Evolutionary conservation across 2,888 invertebrate genomes (phyloP).

Genomic region (Apodemia zela): DNA sequence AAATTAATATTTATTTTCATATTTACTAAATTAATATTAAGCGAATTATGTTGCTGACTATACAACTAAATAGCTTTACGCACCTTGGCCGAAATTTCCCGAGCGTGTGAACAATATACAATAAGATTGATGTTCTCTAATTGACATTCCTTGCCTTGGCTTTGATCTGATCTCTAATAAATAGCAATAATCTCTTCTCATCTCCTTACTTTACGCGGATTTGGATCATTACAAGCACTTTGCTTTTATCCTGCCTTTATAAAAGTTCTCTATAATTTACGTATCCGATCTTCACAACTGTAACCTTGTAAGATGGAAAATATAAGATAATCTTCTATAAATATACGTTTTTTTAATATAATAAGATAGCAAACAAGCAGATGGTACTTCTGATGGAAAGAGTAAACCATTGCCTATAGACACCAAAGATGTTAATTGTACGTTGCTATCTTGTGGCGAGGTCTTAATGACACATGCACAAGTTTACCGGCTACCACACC

Average conservation of each 20-base stretch:
- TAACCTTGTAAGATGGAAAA: no score
- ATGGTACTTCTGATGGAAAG: no score
- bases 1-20: no score
- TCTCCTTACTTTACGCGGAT: constrained; percentile 20
- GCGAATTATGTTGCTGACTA: constrained; percentile 22
- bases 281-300: background rate
- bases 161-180: constrained; percentile 30
- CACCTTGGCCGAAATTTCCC: constrained; percentile 39
- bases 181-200: constrained; percentile 19
- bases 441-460: no score
- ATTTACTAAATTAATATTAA: background rate
- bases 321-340: no score
- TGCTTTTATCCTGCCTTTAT: background rate
- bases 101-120: constrained; percentile 38
- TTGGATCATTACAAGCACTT: constrained; percentile 6
- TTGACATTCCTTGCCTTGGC: constrained; percentile 37
- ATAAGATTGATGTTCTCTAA: constrained; percentile 35
- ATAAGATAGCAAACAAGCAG: no score
- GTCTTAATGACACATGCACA: no score
- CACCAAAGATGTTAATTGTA: no score
- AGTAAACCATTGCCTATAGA: no score
- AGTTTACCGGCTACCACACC: no score
- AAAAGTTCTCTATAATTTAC: background rate
- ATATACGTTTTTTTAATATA: no score
- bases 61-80: constrained; percentile 26